Evolutionary conservation across 2,113 vertebrate species (phyloP).

Genomic region (Jacana jacana): DNA sequence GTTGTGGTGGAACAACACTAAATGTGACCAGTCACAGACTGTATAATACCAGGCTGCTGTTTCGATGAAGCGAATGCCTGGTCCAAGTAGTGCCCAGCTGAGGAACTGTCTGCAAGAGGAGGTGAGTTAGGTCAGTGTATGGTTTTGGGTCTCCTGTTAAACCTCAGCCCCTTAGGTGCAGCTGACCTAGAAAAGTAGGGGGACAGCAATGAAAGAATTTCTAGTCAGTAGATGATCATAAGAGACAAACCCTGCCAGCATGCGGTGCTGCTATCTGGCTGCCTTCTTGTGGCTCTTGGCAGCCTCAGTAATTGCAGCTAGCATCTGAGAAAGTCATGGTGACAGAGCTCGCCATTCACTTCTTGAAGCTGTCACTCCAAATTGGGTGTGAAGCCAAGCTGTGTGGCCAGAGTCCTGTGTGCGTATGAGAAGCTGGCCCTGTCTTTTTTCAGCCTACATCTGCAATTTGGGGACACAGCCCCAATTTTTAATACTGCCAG

Average conservation of each 20-base stretch:
- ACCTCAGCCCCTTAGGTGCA: not conserved
- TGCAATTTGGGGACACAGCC: not conserved
- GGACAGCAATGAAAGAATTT: not conserved
- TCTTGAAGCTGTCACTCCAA: not conserved
- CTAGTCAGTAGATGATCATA: not conserved
- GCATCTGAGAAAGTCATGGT: not conserved
- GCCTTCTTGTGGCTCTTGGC: constrained; percentile 17
- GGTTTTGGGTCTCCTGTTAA: not conserved
- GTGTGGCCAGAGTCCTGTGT: not conserved
- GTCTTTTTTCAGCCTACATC: not conserved
- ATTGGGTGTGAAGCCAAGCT: not conserved
- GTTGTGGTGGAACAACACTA: not conserved
- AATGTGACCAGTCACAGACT: fast-evolving
- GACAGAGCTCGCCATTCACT: fast-evolving
- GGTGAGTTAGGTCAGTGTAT: not conserved
- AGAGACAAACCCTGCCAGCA: not conserved
- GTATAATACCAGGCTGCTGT: not conserved
- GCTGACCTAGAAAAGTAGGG: not conserved
- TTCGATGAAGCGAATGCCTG: not conserved
- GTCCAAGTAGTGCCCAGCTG: not conserved
- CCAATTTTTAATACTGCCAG: not conserved
- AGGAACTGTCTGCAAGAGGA: not conserved
- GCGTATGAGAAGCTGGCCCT: constrained; percentile 4
- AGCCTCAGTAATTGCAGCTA: not conserved
- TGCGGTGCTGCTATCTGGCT: not conserved